Percentiles rank a stretch among this genome's conserved stretches.
Conservation (phyloP, 2,113 vertebrate genomes). For the Pelvicachromis taeniatus region DNA sequence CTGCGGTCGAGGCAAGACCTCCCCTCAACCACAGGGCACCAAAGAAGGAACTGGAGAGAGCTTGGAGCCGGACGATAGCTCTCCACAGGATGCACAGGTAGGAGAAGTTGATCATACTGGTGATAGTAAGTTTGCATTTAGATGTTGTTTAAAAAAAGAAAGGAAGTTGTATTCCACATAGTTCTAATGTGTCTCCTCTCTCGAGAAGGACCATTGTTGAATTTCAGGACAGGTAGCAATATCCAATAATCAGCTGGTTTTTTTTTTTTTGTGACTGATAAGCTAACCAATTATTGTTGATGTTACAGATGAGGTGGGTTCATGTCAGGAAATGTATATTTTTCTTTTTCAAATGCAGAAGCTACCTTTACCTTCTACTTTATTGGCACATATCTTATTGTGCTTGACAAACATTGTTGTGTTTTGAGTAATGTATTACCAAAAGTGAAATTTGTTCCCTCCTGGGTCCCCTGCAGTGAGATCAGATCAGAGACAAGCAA, state of each 20-base stretch:
- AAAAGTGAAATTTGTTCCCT: not conserved
- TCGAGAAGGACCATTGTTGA: not conserved
- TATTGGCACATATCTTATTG: not conserved
- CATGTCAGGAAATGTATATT: not conserved
- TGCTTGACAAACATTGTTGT: not conserved
- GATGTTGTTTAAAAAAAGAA: not conserved
- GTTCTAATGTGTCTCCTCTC: accelerated
- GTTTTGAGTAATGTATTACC: not conserved
- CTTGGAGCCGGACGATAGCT: conserved; percentile 65
- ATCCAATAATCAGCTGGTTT: not conserved
- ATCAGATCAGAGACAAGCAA: not conserved
- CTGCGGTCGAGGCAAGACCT: conserved; percentile 67
- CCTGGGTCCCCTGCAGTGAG: not conserved
- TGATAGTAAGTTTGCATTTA: not conserved
- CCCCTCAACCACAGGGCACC: conserved; percentile 63
- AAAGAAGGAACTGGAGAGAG: conserved; percentile 64
- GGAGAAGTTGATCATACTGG: not conserved
- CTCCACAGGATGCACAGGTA: conserved; percentile 73
- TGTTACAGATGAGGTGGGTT: not conserved
- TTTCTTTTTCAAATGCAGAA: not conserved
- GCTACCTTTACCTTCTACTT: not conserved
- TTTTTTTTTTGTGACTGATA: not conserved
- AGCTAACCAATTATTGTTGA: not conserved
- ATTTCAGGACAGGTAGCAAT: not conserved
- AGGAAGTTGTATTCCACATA: not conserved